These are phyloP conservation scores for Machimus rusticus DNA, from an alignment of 2,888 invertebrate species.

Conservation along the genomic window DNA sequence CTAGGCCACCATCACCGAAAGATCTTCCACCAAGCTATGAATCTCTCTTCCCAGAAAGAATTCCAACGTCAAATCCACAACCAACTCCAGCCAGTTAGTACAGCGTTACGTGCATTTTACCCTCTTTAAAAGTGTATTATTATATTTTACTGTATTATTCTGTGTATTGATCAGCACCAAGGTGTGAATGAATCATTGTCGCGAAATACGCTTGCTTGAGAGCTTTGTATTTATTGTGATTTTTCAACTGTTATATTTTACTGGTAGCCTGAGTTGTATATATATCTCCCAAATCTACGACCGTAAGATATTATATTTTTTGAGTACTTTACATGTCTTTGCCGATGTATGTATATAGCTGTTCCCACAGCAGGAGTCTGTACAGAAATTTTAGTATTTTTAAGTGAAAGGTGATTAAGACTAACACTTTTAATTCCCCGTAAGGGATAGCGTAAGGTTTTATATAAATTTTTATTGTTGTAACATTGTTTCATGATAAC, in stretches of 20 bases:
- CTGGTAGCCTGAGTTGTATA: background rate
- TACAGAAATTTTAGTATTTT: background rate
- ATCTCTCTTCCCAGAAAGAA: constrained; percentile 60
- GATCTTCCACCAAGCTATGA: constrained; percentile 61
- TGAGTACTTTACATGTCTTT: background rate
- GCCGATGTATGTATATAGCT: background rate
- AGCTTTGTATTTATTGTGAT: background rate
- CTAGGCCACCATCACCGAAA: constrained; percentile 57
- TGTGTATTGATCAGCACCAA: background rate
- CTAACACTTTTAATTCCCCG: background rate
- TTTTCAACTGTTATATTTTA: background rate
- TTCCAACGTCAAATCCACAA: background rate
- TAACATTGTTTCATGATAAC: background rate
- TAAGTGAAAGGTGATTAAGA: background rate
- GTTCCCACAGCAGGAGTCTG: background rate
- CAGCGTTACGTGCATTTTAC: background rate
- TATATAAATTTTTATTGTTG: background rate
- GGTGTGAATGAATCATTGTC: background rate
- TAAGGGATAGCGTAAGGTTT: background rate
- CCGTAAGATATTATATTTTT: background rate
- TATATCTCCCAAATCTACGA: background rate
- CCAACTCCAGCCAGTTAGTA: background rate
- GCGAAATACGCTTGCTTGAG: background rate
- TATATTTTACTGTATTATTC: background rate
- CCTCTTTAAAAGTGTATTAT: background rate